phyloP scores from a whole-genome alignment of 2,797 vertebrate species.

The Gadopsis marmoratus region DNA sequence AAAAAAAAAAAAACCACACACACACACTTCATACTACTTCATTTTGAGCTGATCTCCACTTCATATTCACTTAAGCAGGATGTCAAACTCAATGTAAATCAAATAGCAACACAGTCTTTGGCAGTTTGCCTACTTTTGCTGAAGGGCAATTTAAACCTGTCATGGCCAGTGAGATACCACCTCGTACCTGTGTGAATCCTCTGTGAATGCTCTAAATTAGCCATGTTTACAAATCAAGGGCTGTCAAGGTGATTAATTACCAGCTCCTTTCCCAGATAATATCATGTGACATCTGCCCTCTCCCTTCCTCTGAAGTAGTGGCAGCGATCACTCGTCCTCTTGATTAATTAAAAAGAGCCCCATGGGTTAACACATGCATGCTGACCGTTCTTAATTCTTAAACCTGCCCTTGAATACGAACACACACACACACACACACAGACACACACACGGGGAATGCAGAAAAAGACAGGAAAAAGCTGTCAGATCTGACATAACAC shows the following conservation, averaged over 20 bases:
- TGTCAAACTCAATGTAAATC: constrained; percentile 73
- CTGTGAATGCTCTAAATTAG: constrained; percentile 61
- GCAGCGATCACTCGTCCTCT: constrained; percentile 72
- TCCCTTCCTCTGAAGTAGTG: constrained; percentile 64
- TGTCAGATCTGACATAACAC: too few species aligned
- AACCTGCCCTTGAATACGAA: constrained; percentile 44
- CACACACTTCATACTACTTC: constrained; percentile 4
- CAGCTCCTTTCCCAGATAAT: constrained; percentile 67
- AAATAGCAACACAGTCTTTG: constrained; percentile 43
- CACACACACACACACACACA: constrained; percentile 4
- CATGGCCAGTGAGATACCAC: constrained; percentile 34
- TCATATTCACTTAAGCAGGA: constrained; percentile 63
- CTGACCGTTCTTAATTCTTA: constrained; percentile 53
- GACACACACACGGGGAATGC: constrained; percentile 34
- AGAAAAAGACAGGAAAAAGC: constrained; percentile 34
- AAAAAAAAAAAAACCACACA: not conserved
- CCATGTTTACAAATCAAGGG: constrained; percentile 75
- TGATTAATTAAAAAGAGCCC: constrained; percentile 81
- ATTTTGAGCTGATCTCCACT: constrained; percentile 45
- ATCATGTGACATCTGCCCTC: constrained; percentile 75
- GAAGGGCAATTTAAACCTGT: constrained; percentile 70
- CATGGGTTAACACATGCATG: constrained; percentile 70
- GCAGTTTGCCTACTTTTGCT: constrained; percentile 56
- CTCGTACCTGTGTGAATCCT: constrained; percentile 50
- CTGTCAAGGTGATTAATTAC: constrained; percentile 79